Evolutionary conservation across 2,888 invertebrate genomes (phyloP), one percentile per base, ranked within the genome.

Genomic region (Aspidiotus destructor): DNA sequence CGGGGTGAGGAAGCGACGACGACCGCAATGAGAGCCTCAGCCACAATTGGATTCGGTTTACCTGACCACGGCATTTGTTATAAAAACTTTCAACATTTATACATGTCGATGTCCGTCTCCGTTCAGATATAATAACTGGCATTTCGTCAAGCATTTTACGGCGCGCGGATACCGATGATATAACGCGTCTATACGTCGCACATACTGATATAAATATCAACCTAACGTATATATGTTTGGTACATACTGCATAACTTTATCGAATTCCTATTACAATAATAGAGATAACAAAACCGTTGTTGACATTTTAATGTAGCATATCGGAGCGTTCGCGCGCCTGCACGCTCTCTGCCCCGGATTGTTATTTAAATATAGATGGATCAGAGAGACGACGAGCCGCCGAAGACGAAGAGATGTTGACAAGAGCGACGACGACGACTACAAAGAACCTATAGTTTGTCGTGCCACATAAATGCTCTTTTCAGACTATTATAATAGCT

Each of bases 241-340:
- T 60, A 41, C 60, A 17, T 41, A 40, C 9, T 15, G 41, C 41
- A 44, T 44, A 52, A 62, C 48, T 62, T 52, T 44, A 62, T 62
- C 52, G 62, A 62, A 62, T 62, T 62, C 62, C 62, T 62, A 62
- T 62, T 62, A 62, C 52, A 16, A 52, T 52, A 52, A 52, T 48
- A 41, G 61, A 58, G 58, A 58, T 58, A 58, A 58, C 40, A 28
- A 58, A 58, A 58, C 58, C 58, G 16, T 58, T 28, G 48, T 48
- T 62, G 62, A 62, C 62, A 62, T 62, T 62, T 62, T 62, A 62
- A 62, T 62, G 62, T 62, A 52, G 28, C 58, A 58, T 58, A 58
- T 58, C 58, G 13, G 28, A 8, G 58, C 48, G 48, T n/a, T n/a
- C n/a, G 48, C 58, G 40, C 40, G 17, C 40, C n/a, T 16, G 17